Evolutionary conservation across 2,113 vertebrate species (phyloP), one percentile per base, ranked within the genome.

Genomic region (Microtus oregoni): DNA sequence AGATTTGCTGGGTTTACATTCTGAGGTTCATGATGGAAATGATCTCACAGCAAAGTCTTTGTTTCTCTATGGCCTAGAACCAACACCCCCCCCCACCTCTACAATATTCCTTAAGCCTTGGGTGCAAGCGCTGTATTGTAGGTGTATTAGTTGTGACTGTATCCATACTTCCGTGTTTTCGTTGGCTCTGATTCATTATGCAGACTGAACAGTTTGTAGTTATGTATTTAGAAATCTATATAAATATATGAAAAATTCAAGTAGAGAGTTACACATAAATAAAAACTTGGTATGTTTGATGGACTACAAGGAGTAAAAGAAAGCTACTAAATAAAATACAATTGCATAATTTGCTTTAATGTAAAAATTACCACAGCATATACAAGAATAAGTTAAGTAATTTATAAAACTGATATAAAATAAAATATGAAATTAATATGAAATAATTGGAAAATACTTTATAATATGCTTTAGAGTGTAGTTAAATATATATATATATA

Each of bases 351-450:
- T 75, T 68, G 13, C 15, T 90, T 89, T 50, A 41, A n/a, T 11
- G 11, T 92, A 65, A 93, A 92, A 85, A 30, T 67, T n/a, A 88
- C 9, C 14, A 79, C 1, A 61, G 30, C 11, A 32, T 72, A 70
- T 8, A 44, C 35, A 85, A 79, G 58, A 79, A 79, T 65, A 87
- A 94, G 68, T 65, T 63, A 55, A n/a, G 0, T 58, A 88, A 58
- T 11, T 81, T 89, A 90, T 38, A 89, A 24, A 95, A 28, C 3
- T 75, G 35, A 89, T 44, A 24, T 28, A 55, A 86, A 93, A 97
- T 11, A 44, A 94, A 83, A 73, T 44, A 77, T 63, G 30, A 78
- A 83, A 78, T 12, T 35, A 93, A 75, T 67, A 77, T 79, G 9
- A 92, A 7, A 32, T 30, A 77, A 13, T 78, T 52, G 24, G 24